These are phyloP conservation scores for Ophthalmolycus amberensis DNA, from an alignment of 2,113 vertebrate genomes.

Conservation along the genomic window DNA sequence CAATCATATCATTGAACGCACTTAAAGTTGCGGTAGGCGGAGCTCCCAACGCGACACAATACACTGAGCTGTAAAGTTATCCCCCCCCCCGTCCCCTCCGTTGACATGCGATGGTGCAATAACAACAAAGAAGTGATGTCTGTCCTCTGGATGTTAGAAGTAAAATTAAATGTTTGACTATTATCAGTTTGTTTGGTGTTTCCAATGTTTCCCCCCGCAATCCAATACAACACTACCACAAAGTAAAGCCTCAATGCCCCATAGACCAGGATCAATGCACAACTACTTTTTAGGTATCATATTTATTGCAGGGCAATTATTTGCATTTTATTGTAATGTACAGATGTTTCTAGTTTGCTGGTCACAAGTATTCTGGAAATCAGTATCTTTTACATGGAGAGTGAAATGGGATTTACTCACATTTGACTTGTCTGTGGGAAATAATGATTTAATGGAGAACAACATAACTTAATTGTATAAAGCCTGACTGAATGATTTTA, in stretches of 20 bases:
- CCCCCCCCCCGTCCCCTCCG: neutral
- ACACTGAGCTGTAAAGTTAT: neutral
- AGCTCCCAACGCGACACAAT: neutral
- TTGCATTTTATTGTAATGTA: neutral
- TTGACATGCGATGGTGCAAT: neutral
- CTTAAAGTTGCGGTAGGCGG: slow-evolving; percentile 5
- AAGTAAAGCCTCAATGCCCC: neutral
- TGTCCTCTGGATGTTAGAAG: neutral
- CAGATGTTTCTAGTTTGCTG: neutral
- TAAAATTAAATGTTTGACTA: neutral
- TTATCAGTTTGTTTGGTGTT: neutral
- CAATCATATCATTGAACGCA: slow-evolving; percentile 46
- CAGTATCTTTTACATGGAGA: neutral
- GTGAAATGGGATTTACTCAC: neutral
- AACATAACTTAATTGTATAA: slow-evolving; percentile 13
- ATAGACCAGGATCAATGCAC: neutral
- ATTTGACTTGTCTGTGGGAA: neutral
- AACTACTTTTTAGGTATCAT: neutral
- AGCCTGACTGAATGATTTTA: neutral
- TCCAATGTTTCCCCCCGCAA: neutral
- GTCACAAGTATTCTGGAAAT: neutral
- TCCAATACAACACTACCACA: neutral
- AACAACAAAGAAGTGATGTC: neutral
- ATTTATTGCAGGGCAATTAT: neutral
- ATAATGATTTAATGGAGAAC: neutral